Evolutionary conservation across 2,113 vertebrate genomes (phyloP).

Genomic region (Anser cygnoides): DNA sequence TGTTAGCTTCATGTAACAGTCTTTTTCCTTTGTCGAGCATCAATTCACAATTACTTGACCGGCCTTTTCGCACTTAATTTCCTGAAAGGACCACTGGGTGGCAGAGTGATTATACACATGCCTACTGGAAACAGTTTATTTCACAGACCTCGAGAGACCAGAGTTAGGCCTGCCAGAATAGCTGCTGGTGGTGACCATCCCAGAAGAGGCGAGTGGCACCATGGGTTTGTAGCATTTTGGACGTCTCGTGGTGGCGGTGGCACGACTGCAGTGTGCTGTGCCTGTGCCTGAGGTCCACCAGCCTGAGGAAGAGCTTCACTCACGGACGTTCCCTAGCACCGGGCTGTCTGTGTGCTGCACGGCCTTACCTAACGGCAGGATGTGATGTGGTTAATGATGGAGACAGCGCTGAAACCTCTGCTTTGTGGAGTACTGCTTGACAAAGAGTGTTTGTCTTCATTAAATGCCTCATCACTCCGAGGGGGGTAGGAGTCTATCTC

Average conservation of each 20-base stretch:
- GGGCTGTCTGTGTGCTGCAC: background rate
- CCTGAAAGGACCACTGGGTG: constrained; percentile 40
- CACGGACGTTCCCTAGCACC: accelerated
- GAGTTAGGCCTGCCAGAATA: accelerated
- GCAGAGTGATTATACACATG: constrained; percentile 1
- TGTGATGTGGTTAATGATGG: background rate
- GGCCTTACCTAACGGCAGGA: background rate
- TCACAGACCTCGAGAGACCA: accelerated
- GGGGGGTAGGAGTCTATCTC: background rate
- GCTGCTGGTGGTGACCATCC: background rate
- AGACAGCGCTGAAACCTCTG: background rate
- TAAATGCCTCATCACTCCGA: background rate
- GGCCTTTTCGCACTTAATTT: background rate
- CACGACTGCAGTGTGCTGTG: accelerated
- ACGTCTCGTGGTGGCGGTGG: accelerated
- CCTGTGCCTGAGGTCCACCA: background rate
- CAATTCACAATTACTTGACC: background rate
- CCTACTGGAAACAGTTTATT: background rate
- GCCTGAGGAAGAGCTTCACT: accelerated
- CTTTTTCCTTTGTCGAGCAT: background rate
- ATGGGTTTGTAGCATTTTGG: accelerated
- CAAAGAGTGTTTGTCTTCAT: background rate
- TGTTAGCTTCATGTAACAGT: background rate
- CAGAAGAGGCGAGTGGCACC: background rate
- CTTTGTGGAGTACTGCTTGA: background rate